These are phyloP conservation scores for Rhabdomys dilectus DNA, from an alignment of 2,113 vertebrate genomes.

Conservation along the genomic window DNA sequence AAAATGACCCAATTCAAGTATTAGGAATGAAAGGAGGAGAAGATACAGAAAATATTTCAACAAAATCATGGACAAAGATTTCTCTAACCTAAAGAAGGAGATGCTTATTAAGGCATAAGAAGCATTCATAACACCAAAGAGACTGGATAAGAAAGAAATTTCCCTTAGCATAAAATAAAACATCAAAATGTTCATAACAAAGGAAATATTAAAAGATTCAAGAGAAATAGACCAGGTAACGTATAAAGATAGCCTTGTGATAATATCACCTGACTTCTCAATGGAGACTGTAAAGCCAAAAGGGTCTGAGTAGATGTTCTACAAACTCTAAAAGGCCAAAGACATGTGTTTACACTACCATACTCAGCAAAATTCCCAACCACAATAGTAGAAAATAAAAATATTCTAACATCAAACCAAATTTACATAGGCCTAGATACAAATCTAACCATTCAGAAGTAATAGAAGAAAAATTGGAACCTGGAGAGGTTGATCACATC, in stretches of 20 bases:
- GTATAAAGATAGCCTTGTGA: not conserved
- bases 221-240: not conserved
- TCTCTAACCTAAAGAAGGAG: not conserved
- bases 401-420: not conserved
- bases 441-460: not conserved
- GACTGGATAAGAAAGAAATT: not conserved
- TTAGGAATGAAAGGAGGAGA: not conserved
- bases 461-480: not conserved
- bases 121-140: not conserved
- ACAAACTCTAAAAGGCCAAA: not conserved
- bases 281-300: not conserved
- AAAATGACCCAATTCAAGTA: not conserved
- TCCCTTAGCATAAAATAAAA: not conserved
- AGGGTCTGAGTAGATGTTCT: not conserved
- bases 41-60: not conserved
- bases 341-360: not conserved
- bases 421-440: not conserved
- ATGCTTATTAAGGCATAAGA: not conserved
- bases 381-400: not conserved
- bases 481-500: not conserved
- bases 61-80: not conserved
- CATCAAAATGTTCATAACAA: not conserved
- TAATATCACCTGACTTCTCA: not conserved
- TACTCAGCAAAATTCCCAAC: not conserved
- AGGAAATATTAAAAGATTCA: not conserved